Percentiles rank a stretch among this genome's conserved stretches.
Conservation (phyloP, 2,888 invertebrate genomes). For the Dryobota labecula region DNA sequence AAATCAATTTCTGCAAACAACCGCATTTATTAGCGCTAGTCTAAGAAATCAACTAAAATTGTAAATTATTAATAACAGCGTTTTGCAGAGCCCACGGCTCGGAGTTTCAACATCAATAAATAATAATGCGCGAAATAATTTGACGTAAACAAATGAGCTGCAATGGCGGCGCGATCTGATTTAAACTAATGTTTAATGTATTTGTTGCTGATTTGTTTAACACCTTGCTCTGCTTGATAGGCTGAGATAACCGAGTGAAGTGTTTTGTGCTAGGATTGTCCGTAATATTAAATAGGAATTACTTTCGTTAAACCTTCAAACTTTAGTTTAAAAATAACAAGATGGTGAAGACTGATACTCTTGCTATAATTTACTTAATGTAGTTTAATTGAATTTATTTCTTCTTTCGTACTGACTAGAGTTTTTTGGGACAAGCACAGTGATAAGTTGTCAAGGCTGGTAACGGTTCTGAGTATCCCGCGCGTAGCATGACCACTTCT, state of each 20-base stretch:
- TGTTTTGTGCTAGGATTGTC: not conserved
- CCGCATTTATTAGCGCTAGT: not conserved
- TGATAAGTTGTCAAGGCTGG: not conserved
- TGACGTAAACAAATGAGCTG: slow-evolving; percentile 58
- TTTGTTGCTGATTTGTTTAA: slow-evolving; percentile 27
- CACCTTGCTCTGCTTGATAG: slow-evolving; percentile 26
- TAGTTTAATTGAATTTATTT: not conserved
- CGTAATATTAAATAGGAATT: not conserved
- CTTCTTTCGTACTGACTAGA: not conserved
- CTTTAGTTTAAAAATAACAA: not conserved
- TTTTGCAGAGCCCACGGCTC: slow-evolving; percentile 29
- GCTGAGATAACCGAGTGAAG: not conserved
- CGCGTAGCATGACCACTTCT: not conserved
- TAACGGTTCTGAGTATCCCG: no score
- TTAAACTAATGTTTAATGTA: slow-evolving; percentile 55
- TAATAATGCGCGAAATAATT: slow-evolving; percentile 60
- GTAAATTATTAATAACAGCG: slow-evolving; percentile 33
- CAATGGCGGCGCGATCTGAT: slow-evolving; percentile 35
- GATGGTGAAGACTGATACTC: not conserved
- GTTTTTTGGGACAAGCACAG: not conserved
- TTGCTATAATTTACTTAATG: not conserved
- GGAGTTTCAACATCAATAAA: slow-evolving; percentile 42
- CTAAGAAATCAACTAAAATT: slow-evolving; percentile 31
- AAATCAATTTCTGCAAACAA: slow-evolving; percentile 7
- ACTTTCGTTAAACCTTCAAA: not conserved